A percentile compares a stretch with the other conserved stretches of the same genome.
These are phyloP conservation scores for Drosophila sordidula DNA, from an alignment of 2,888 invertebrate genomes.

Conservation along the genomic window DNA sequence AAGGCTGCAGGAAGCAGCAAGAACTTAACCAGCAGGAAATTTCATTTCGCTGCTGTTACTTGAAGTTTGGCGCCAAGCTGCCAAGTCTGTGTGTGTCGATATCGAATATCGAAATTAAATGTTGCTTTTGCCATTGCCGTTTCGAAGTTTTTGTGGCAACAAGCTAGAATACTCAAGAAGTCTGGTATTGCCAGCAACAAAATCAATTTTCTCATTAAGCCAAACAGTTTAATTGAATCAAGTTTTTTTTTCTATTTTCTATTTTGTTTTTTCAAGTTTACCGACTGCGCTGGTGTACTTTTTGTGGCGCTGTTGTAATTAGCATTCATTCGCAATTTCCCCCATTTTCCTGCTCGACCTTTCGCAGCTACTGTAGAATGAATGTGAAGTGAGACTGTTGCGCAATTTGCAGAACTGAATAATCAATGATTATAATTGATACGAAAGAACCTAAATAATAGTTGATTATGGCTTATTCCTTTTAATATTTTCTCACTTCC, in stretches of 20 bases:
- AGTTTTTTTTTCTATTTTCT: neutral
- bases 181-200: slow-evolving; percentile 40
- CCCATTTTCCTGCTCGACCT: slow-evolving; percentile 6
- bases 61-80: slow-evolving; percentile 49
- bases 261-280: slow-evolving; percentile 8
- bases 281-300: slow-evolving; percentile 15
- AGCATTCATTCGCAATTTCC: slow-evolving; percentile 29
- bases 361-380: neutral
- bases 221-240: slow-evolving; percentile 64
- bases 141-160: slow-evolving; percentile 23
- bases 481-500: neutral
- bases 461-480: neutral
- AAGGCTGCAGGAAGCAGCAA: slow-evolving; percentile 68
- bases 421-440: slow-evolving; percentile 64
- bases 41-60: slow-evolving; percentile 67
- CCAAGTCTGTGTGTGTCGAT: slow-evolving; percentile 46
- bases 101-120: slow-evolving; percentile 82
- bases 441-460: neutral
- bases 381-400: slow-evolving; percentile 11
- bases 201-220: slow-evolving; percentile 77
- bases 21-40: slow-evolving; percentile 74
- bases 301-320: slow-evolving; percentile 41
- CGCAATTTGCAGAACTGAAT: slow-evolving; percentile 68
- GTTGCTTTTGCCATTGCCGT: slow-evolving; percentile 48
- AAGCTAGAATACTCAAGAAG: slow-evolving; percentile 11